Evolutionary conservation across 2,888 invertebrate species (phyloP), one percentile per base, ranked within the genome.

Genomic region (Oxystoma pomonae): DNA sequence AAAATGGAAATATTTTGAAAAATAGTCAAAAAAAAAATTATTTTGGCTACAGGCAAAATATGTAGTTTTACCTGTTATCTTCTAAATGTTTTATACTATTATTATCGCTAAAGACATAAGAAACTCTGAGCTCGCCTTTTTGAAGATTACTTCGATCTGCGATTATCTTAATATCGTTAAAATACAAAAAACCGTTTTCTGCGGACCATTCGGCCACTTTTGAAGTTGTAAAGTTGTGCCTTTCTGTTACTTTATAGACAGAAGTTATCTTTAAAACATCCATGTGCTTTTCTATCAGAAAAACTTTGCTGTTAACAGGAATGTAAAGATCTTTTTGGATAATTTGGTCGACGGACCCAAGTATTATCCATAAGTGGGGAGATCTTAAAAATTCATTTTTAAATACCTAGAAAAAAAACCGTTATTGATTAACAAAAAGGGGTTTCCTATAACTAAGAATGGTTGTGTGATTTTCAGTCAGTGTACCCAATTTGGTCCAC

Each of bases 31-130:
- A n/a, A n/a, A n/a, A n/a, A n/a, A n/a, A n/a, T n/a, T n/a, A n/a
- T n/a, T n/a, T n/a, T n/a, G n/a, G n/a, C n/a, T n/a, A n/a, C n/a
- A n/a, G n/a, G n/a, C n/a, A n/a, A n/a, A n/a, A n/a, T n/a, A n/a
- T 7, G 5, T 12, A 35, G 12, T 12, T 35, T 63, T 69, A 72
- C 68, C 71, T 70, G 57, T 70, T 70, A 61, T 69, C 69, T 35
- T 68, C 70, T 61, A 68, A 18, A 60, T 69, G 63, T 19, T 64
- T 18, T 55, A 67, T 58, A 22, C 65, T 66, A 21, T 59, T 57
- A 3, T 69, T 65, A 59, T 68, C 58, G 1, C 51, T 52, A 22
- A 70, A 19, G 16, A 68, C 65, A 58, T 65, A 66, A 18, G 67
- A 64, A 3, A 65, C 65, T 20, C 58, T 65, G 16, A 65, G 59